Conservation (phyloP, 2,113 vertebrate species). For the Tenebrosternarchus preto region DNA sequence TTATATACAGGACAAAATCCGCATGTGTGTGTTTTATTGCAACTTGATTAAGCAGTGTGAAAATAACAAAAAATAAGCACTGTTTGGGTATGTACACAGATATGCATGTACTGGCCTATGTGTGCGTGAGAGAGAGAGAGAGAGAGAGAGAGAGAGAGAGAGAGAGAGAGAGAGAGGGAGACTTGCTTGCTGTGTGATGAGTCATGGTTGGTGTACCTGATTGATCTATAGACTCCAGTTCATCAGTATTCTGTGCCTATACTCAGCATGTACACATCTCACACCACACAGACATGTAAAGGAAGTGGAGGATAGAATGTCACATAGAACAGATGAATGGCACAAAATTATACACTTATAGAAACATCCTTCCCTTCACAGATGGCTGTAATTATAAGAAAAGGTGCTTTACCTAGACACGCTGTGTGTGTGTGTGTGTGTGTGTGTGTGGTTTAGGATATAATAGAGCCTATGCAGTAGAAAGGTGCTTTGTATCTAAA, state of each 20-base stretch:
- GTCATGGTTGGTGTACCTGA: slow-evolving; percentile 49
- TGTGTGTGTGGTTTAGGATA: neutral
- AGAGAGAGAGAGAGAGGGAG: slow-evolving; percentile 3
- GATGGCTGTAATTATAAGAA: neutral
- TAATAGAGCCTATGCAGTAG: no score
- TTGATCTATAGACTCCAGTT: slow-evolving; percentile 37
- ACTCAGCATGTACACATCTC: slow-evolving; percentile 27
- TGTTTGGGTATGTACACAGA: slow-evolving; percentile 6
- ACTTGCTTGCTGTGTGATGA: slow-evolving; percentile 22
- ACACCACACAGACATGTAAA: slow-evolving; percentile 18
- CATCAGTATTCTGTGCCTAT: slow-evolving; percentile 47
- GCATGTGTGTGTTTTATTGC: no score
- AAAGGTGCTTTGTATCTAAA: no score
- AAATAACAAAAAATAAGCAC: neutral
- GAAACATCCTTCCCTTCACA: neutral
- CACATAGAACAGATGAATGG: slow-evolving; percentile 5
- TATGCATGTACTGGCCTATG: slow-evolving; percentile 25
- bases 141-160: neutral
- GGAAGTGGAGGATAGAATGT: slow-evolving; percentile 4
- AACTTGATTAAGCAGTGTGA: no score
- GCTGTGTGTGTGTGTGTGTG: neutral
- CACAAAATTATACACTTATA: slow-evolving; percentile 27
- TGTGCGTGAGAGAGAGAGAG: neutral
- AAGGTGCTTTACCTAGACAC: slow-evolving; percentile 22
- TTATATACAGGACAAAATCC: no score